These are phyloP conservation scores for Jaculus jaculus DNA, from an alignment of 2,113 vertebrate species.

Conservation along the genomic window DNA sequence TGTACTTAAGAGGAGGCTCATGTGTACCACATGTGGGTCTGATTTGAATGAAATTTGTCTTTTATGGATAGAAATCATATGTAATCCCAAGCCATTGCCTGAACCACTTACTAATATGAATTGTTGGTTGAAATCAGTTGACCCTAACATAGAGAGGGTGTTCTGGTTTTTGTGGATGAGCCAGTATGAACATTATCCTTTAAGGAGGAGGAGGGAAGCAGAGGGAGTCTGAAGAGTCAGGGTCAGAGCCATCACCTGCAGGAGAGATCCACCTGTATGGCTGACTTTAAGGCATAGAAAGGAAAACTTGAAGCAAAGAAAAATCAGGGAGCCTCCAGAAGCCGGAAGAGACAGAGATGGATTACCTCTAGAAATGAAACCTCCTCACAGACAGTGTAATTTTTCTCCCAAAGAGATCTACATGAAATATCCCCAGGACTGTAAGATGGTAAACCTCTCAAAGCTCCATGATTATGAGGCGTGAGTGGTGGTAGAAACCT, in stretches of 20 bases:
- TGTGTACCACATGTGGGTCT: slow-evolving; percentile 84
- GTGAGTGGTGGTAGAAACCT: background rate
- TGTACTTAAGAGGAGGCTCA: slow-evolving; percentile 83
- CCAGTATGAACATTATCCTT: background rate
- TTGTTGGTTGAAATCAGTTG: slow-evolving; percentile 80
- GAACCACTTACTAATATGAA: slow-evolving; percentile 87
- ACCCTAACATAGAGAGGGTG: background rate
- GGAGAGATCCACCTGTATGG: background rate
- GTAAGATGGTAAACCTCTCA: background rate
- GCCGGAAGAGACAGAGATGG: background rate
- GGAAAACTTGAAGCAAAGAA: background rate
- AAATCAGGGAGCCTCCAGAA: background rate
- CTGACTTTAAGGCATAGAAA: background rate
- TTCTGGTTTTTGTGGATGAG: background rate
- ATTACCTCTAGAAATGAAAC: background rate
- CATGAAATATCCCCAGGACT: background rate
- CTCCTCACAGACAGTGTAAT: background rate
- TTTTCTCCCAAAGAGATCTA: background rate
- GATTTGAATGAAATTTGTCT: slow-evolving; percentile 87
- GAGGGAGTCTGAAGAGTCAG: background rate
- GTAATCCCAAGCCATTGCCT: slow-evolving; percentile 84
- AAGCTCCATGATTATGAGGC: background rate
- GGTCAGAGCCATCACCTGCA: background rate
- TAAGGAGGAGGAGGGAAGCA: background rate
- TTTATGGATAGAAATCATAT: slow-evolving; percentile 87